Evolutionary conservation across 2,113 vertebrate genomes (phyloP).

Genomic region (Smithornis capensis): DNA sequence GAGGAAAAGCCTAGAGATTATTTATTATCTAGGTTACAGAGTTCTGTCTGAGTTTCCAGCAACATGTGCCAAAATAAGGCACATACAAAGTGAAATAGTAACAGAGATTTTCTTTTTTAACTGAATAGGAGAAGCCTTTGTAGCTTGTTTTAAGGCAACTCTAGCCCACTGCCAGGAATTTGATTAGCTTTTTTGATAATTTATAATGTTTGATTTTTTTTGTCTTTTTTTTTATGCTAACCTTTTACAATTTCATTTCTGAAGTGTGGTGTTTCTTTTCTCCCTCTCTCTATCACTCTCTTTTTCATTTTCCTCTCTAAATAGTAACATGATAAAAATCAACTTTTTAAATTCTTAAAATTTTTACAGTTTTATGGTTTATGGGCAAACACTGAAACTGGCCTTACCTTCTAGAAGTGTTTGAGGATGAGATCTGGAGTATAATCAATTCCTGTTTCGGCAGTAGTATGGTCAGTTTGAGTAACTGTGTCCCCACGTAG

Average conservation of each 20-base stretch:
- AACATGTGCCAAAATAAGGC: constrained; percentile 23
- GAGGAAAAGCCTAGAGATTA: constrained; percentile 46
- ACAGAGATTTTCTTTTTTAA: neutral
- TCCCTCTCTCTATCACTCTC: neutral
- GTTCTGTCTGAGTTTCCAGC: constrained; percentile 52
- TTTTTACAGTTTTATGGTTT: neutral
- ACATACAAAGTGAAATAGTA: neutral
- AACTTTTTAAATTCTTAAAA: neutral
- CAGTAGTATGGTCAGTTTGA: neutral
- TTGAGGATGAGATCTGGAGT: neutral
- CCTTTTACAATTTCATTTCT: neutral
- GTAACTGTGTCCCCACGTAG: rapidly evolving
- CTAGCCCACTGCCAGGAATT: neutral
- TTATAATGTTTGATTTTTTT: neutral
- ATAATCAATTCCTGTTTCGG: neutral
- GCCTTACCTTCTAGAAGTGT: neutral
- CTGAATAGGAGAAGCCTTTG: neutral
- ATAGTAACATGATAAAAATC: neutral
- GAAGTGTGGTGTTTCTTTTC: neutral
- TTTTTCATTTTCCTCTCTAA: neutral
- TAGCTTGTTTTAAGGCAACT: neutral
- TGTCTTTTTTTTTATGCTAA: neutral
- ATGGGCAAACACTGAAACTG: neutral
- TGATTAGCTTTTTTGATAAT: neutral
- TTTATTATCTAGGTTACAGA: constrained; percentile 24